Evolutionary conservation across 2,888 invertebrate genomes (phyloP), one percentile per base, ranked within the genome.

Genomic region (Ypsolopha sequella): DNA sequence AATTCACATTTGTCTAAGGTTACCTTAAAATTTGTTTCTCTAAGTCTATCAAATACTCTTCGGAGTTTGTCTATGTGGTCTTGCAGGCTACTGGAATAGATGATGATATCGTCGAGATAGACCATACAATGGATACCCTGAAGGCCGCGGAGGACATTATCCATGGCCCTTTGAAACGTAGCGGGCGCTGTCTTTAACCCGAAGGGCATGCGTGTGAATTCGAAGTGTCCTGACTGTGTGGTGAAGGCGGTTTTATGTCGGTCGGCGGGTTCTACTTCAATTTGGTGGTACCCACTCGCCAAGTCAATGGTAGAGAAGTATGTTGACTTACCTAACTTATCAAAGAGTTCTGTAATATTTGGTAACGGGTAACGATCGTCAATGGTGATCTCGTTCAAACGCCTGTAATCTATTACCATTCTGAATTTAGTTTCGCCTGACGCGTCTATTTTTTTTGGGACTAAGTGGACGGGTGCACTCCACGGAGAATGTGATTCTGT

Each of bases 111-210:
- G 45, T 64, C 9, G n/a, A n/a, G n/a, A n/a, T n/a, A n/a, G n/a
- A n/a, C n/a, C n/a, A n/a, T n/a, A n/a, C n/a, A n/a, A n/a, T n/a
- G n/a, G n/a, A n/a, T n/a, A n/a, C 56, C 56, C 46, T 55, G 54
- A 44, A 66, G 41, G 36, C 62, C 62, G 3, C 52, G 48, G 14
- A 69, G 52, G 2, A 68, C 60, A 50, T 54, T 55, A 45, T 66
- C 56, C 67, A 67, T 69, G 35, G 69, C 53, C 6, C 72, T 49
- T 58, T 75, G 74, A 50, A 78, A 75, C 0, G 73, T 73, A 1
- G 67, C 65, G 0, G 78, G 76, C 1, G 76, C 73, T 51, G 66
- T 69, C 56, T 66, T 65, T 13, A 76, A 55, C 1, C 74, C 74
- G 54, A 73, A 68, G 0, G 69, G 70, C 63, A 74, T 66, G 14